Percentiles rank a stretch among this genome's conserved stretches.
These are phyloP conservation scores for Phyllopteryx taeniolatus DNA, from an alignment of 2,113 vertebrate species.

Conservation along the genomic window DNA sequence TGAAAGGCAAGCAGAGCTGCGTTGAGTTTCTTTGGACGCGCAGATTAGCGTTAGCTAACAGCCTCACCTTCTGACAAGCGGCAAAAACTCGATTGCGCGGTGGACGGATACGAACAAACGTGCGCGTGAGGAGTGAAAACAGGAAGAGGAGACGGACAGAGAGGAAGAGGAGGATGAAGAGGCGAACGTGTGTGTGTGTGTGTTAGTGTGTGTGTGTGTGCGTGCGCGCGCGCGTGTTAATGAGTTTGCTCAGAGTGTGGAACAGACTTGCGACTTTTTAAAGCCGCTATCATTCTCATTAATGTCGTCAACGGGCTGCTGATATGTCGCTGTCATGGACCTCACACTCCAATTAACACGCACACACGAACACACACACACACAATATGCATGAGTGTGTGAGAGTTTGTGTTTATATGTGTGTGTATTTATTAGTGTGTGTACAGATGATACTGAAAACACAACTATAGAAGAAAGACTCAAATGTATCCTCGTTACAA, in stretches of 20 bases:
- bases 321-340: constrained; percentile 94
- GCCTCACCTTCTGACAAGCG: no score
- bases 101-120: neutral
- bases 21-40: no score
- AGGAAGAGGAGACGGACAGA: neutral
- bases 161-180: constrained; percentile 30
- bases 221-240: constrained; percentile 97
- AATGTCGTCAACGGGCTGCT: constrained; percentile 98
- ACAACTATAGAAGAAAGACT: neutral
- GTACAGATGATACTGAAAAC: constrained; percentile 64
- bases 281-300: constrained; percentile 99
- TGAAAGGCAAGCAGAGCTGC: no score
- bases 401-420: no score
- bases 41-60: no score
- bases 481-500: neutral
- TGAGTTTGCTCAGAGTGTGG: constrained; percentile 99
- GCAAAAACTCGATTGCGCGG: no score
- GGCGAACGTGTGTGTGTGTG: constrained; percentile 52
- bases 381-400: no score
- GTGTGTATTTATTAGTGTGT: constrained; percentile 75
- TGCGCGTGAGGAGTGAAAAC: neutral
- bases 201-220: constrained; percentile 43
- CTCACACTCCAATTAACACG: constrained; percentile 96
- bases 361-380: constrained; percentile 17
- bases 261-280: constrained; percentile 87